phyloP scores from a whole-genome alignment of 2,113 vertebrate species.

The Tachycineta bicolor region DNA sequence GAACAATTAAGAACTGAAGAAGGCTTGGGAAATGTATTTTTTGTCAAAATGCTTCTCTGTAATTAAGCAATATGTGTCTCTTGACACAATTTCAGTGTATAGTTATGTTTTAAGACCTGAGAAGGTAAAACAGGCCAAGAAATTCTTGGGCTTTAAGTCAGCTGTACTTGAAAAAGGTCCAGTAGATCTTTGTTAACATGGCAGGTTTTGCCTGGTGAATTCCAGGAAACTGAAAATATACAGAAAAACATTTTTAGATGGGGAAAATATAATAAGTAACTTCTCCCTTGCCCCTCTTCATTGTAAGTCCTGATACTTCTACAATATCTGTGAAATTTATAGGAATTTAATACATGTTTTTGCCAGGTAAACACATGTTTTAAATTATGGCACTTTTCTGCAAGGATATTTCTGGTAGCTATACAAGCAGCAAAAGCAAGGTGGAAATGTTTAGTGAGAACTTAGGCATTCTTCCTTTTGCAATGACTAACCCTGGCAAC shows the following conservation, averaged over 20 bases:
- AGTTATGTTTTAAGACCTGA: conserved; percentile 28
- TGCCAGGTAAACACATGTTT: background rate
- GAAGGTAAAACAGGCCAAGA: conserved; percentile 9
- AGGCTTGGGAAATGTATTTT: conserved; percentile 26
- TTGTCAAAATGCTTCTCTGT: conserved; percentile 24
- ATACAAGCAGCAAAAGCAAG: background rate
- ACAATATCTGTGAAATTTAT: background rate
- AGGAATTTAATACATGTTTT: background rate
- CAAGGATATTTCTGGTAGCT: background rate
- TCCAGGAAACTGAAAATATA: conserved; percentile 4
- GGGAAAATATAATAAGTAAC: background rate
- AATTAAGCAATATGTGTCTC: conserved; percentile 44
- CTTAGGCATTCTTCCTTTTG: rapidly evolving
- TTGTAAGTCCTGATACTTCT: background rate
- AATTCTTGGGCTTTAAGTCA: background rate
- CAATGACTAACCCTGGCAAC: background rate
- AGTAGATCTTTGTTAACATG: background rate
- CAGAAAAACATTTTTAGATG: background rate
- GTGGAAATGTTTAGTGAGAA: background rate
- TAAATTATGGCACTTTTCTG: background rate
- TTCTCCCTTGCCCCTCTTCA: background rate
- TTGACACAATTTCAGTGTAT: conserved; percentile 5
- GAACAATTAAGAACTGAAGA: conserved; percentile 42
- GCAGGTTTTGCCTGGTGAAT: background rate
- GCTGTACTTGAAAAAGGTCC: background rate